Conservation (phyloP, 2,113 vertebrate species). For the Nothobranchius furzeri region DNA sequence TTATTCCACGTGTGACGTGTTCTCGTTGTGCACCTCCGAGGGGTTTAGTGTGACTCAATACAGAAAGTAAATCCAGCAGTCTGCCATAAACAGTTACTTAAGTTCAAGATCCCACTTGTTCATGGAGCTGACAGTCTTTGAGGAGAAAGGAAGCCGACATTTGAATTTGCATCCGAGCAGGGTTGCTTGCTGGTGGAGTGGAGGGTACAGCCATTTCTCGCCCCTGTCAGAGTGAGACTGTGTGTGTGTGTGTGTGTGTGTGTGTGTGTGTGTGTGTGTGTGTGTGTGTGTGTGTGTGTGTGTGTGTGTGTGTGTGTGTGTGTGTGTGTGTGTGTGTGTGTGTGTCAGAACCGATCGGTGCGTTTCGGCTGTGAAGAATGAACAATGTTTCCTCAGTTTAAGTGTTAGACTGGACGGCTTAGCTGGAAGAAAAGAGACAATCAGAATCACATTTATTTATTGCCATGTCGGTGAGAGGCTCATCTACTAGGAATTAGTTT, state of each 20-base stretch:
- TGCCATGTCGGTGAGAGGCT: too few species aligned
- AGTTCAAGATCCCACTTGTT: conserved; percentile 46
- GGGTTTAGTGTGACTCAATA: conserved; percentile 23
- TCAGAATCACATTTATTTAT: too few species aligned
- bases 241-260: conserved; percentile 56
- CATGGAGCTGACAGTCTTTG: conserved; percentile 55
- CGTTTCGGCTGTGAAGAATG: conserved; percentile 42
- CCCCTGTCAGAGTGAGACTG: conserved; percentile 34
- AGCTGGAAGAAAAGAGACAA: conserved; percentile 12
- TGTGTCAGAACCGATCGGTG: conserved; percentile 62
- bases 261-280: conserved; percentile 55
- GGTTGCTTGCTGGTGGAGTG: conserved; percentile 53
- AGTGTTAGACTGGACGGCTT: conserved; percentile 26
- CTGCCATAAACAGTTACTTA: conserved; percentile 62
- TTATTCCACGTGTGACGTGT: too few species aligned
- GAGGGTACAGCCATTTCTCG: conserved; percentile 39
- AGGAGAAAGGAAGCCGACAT: conserved; percentile 62
- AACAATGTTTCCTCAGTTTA: conserved; percentile 54
- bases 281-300: conserved; percentile 55
- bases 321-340: conserved; percentile 55
- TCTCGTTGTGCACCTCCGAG: conserved; percentile 6
- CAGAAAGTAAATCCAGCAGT: conserved; percentile 55
- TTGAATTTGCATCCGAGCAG: conserved; percentile 57
- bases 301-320: conserved; percentile 57
- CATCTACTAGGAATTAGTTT: too few species aligned